phyloP scores from a whole-genome alignment of 1,140 invertebrate species.

The Drosophila suzukii region DNA sequence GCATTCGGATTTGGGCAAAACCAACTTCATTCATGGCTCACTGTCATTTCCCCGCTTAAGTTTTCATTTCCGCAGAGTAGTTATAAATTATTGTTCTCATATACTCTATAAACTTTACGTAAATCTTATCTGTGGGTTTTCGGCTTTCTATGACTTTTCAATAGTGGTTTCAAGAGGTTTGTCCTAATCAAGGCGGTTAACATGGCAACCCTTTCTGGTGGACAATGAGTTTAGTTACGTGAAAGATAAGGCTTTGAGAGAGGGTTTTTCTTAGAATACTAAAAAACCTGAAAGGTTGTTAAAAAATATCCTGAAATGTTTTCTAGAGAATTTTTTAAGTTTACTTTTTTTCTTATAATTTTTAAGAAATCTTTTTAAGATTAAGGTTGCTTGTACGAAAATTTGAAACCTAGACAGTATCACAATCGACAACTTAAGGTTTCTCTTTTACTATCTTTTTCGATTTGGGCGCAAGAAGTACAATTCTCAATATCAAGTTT shows the following conservation, averaged over 20 bases:
- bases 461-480: no score
- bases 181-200: constrained; percentile 29
- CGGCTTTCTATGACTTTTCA: constrained; percentile 16
- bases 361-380: no score
- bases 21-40: not conserved
- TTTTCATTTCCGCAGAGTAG: constrained; percentile 30
- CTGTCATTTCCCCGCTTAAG: constrained; percentile 7
- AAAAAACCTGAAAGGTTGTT: not conserved
- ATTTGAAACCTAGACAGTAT: no score
- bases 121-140: constrained; percentile 45
- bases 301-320: not conserved
- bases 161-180: constrained; percentile 35
- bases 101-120: constrained; percentile 15
- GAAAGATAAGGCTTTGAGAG: constrained; percentile 9
- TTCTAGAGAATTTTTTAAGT: not conserved
- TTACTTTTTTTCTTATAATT: not conserved
- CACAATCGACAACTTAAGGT: not conserved
- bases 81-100: constrained; percentile 1
- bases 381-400: no score
- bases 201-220: constrained; percentile 33
- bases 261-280: constrained; percentile 19
- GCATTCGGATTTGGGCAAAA: not conserved
- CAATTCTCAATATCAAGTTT: no score
- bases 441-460: no score
- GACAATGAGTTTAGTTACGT: constrained; percentile 18